Evolutionary conservation across 2,113 vertebrate genomes (phyloP), one percentile per base, ranked within the genome.

Genomic region (Pluvianellus socialis): DNA sequence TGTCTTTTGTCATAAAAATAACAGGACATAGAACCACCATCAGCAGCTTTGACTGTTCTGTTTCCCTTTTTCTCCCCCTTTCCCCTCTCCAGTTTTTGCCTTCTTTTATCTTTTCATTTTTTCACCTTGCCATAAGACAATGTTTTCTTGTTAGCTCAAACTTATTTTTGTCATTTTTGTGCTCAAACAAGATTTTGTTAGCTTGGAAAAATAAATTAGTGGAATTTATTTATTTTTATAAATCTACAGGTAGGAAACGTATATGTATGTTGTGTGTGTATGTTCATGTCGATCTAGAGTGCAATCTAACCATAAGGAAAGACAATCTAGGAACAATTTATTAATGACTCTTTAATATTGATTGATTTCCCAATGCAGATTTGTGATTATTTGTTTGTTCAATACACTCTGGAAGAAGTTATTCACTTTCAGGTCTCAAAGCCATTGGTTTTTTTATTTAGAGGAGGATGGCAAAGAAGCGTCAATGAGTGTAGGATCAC

Each of bases 1-100:
- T 8, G n/a, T 74, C 14, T 70, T 87, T 79, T 94, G 61, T 79
- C 28, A 65, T 79, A 74, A 79, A 81, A 86, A 53, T 82, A 79
- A 58, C 10, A n/a, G 50, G 32, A 35, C 13, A 44, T 8, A 58
- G 53, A 73, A 50, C 12, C 15, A 63, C n/a, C 33, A 24, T 65
- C 9, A 80, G 35, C 8, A 72, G 14, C 33, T 88, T 81, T 72
- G 28, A 76, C 42, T 62, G 9, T 45, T 80, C 14, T 38, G 5
- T 55, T 89, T 71, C 55, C 4, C 6, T 53, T 49, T 49, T 23
- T 49, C 47, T 49, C 8, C 47, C 47, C 6, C 18, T 17, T 11
- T 3, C 5, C 0, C 3, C 7, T 4, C 14, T 6, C 20, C 30
- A 62, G 17, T 47, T 45, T 42, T 17, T 63, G 30, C 15, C 9